Percentiles rank a stretch among this genome's conserved stretches.
phyloP scores from a whole-genome alignment of 2,113 vertebrate genomes.

The Vulpes vulpes region DNA sequence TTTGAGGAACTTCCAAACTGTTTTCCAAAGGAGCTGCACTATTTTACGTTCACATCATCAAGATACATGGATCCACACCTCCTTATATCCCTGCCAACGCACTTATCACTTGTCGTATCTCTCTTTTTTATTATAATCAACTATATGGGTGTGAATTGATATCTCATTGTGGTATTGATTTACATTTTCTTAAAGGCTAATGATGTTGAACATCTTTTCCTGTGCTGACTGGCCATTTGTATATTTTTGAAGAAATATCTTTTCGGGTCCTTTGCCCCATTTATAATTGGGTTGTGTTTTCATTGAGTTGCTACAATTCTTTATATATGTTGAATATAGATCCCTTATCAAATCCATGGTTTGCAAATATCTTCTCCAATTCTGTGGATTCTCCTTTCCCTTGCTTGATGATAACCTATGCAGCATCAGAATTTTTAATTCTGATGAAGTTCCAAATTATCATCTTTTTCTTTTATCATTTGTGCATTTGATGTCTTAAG shows the following conservation, averaged over 20 bases:
- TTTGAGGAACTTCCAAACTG: not conserved
- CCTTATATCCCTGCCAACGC: not conserved
- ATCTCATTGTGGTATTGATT: not conserved
- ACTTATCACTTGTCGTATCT: not conserved
- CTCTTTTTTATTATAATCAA: not conserved
- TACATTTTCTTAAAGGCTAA: constrained; percentile 22
- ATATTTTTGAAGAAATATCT: constrained; percentile 45
- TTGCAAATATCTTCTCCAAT: not conserved
- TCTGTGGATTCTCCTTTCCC: not conserved
- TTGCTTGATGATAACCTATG: not conserved
- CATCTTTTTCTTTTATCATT: not conserved
- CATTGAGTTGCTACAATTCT: not conserved
- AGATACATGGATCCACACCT: not conserved
- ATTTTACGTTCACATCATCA: not conserved
- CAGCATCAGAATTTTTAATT: not conserved
- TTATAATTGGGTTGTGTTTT: not conserved
- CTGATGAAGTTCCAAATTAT: not conserved
- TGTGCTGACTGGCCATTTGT: not conserved
- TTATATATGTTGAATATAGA: not conserved
- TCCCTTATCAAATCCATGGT: not conserved
- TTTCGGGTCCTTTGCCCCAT: not conserved
- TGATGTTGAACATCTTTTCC: not conserved
- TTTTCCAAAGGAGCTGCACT: not conserved
- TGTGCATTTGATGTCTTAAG: constrained; percentile 24
- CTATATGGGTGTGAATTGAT: not conserved